phyloP scores from a whole-genome alignment of 2,888 invertebrate species.

The Chaetoderma sp. region DNA sequence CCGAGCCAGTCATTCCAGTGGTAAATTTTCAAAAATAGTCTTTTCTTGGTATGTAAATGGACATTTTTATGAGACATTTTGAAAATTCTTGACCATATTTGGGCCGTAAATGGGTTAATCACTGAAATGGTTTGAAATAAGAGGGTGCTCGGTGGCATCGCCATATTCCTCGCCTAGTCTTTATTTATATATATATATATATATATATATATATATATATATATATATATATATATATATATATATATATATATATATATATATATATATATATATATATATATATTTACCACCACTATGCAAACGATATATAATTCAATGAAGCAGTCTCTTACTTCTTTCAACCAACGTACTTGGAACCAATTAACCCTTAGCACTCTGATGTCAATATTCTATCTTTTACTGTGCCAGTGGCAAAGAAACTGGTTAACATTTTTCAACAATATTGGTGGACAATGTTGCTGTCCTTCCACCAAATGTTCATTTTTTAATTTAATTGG shows the following conservation, averaged over 20 bases:
- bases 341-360: neutral
- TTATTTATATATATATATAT: neutral
- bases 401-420: too few relatives aligned
- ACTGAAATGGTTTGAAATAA: neutral
- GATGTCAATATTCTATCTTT: too few relatives aligned
- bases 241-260: neutral
- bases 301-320: neutral
- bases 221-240: slow-evolving; percentile 6
- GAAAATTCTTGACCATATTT: neutral
- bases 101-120: neutral
- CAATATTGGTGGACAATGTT: too few relatives aligned
- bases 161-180: neutral
- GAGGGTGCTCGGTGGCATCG: neutral
- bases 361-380: too few relatives aligned
- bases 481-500: too few relatives aligned
- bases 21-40: too few relatives aligned
- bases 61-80: too few relatives aligned
- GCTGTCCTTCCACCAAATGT: too few relatives aligned
- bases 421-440: too few relatives aligned
- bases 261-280: neutral
- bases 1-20: too few relatives aligned
- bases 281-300: neutral
- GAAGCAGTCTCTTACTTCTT: neutral
- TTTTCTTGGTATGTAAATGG: too few relatives aligned
- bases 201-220: slow-evolving; percentile 6